A percentile compares a stretch with the other conserved stretches of the same genome.
These are phyloP conservation scores for Galerucella nymphaeae DNA, from an alignment of 2,888 invertebrate species.

Conservation along the genomic window DNA sequence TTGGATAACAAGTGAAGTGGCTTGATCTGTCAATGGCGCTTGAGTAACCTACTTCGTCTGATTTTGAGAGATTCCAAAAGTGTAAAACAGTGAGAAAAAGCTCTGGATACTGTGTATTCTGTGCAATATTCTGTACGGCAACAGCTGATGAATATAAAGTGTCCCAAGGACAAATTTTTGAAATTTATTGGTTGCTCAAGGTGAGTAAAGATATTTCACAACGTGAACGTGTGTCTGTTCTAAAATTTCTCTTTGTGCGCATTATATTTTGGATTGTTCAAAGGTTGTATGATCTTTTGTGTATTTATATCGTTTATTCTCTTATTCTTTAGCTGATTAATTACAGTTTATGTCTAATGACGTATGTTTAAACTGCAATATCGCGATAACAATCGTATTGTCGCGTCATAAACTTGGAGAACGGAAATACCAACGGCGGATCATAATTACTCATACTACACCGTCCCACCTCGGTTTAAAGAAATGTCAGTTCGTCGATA, in stretches of 20 bases:
- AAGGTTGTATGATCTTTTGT: conserved; percentile 33
- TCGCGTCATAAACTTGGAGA: conserved; percentile 39
- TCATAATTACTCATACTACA: conserved; percentile 31
- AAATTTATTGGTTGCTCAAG: conserved; percentile 28
- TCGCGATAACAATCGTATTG: conserved; percentile 30
- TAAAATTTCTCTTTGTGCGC: conserved; percentile 36
- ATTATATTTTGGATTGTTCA: conserved; percentile 31
- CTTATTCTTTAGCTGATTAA: conserved; percentile 25
- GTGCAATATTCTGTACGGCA: conserved; percentile 7
- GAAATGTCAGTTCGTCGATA: conserved; percentile 31
- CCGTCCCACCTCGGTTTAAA: conserved; percentile 28
- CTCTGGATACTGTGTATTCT: conserved; percentile 24
- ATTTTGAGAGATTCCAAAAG: conserved; percentile 35
- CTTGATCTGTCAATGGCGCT: conserved; percentile 39
- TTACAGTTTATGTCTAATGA: conserved; percentile 17
- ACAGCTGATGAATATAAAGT: conserved; percentile 24
- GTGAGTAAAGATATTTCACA: conserved; percentile 39
- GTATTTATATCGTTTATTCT: conserved; percentile 11
- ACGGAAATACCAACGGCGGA: conserved; percentile 37
- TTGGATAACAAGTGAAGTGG: conserved; percentile 30
- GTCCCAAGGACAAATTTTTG: conserved; percentile 12
- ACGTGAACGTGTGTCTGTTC: conserved; percentile 29
- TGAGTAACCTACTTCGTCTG: conserved; percentile 35
- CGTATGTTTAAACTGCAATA: conserved; percentile 30
- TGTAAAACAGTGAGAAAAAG: conserved; percentile 30